phyloP scores from a whole-genome alignment of 2,888 invertebrate genomes.

The Folsomia candida region DNA sequence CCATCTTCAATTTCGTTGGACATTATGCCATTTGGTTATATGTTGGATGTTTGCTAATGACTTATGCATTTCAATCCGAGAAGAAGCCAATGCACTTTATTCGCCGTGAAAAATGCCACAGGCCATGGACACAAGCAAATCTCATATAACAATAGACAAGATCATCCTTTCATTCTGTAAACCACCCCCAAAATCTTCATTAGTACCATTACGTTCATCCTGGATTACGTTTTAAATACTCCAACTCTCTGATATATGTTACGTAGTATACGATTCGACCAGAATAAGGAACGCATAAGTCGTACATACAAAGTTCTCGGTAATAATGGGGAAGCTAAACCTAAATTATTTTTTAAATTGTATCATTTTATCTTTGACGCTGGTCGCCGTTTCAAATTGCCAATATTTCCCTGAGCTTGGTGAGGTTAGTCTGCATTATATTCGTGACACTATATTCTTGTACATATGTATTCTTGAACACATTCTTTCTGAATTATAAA shows the following conservation, averaged over 20 bases:
- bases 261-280: too few relatives aligned
- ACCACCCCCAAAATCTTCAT: too few relatives aligned
- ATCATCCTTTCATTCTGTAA: too few relatives aligned
- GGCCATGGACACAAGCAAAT: background rate
- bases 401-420: background rate
- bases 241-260: too few relatives aligned
- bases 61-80: background rate
- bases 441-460: background rate
- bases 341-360: too few relatives aligned
- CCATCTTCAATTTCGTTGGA: background rate
- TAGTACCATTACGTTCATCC: too few relatives aligned
- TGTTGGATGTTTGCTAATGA: background rate
- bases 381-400: background rate
- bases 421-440: background rate
- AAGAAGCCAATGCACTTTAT: background rate
- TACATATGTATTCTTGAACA: background rate
- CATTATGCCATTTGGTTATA: background rate
- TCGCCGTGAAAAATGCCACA: background rate
- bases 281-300: too few relatives aligned
- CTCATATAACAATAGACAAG: too few relatives aligned
- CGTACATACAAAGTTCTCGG: too few relatives aligned
- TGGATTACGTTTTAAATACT: too few relatives aligned
- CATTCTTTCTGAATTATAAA: constrained; percentile 8
- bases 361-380: background rate
- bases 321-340: too few relatives aligned